Evolutionary conservation across 1,140 invertebrate genomes (phyloP).

Genomic region (Asbolus verrucosus): DNA sequence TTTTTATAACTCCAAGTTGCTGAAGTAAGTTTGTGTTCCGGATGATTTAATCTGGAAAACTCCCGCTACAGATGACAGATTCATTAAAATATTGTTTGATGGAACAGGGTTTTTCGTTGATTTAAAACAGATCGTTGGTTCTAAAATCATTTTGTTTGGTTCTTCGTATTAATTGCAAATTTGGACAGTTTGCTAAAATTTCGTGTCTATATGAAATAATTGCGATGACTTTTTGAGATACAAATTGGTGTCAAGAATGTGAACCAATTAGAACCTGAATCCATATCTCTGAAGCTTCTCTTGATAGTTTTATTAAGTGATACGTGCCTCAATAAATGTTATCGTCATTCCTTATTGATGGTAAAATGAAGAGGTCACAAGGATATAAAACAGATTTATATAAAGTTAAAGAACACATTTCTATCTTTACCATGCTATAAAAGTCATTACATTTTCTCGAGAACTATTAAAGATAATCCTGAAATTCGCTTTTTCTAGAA

Average conservation of each 20-base stretch:
- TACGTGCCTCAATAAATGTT: not conserved
- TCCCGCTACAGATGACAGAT: not conserved
- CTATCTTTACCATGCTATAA: not conserved
- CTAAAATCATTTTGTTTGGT: conserved; percentile 4
- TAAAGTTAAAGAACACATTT: conserved; percentile 5
- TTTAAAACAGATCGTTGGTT: too few species aligned
- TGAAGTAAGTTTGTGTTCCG: not conserved
- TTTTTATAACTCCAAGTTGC: not conserved
- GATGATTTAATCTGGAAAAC: not conserved
- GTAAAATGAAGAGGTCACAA: conserved; percentile 11
- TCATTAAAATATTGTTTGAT: too few species aligned
- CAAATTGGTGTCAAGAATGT: conserved; percentile 22
- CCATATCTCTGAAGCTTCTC: not conserved
- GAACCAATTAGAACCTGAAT: conserved; percentile 9
- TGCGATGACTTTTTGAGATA: not conserved
- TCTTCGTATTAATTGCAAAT: not conserved
- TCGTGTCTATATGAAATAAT: not conserved
- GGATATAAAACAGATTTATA: conserved; percentile 19
- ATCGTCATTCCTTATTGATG: not conserved
- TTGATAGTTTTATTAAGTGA: not conserved
- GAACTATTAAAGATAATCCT: too few species aligned
- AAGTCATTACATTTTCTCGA: conserved; percentile 4
- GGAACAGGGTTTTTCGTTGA: too few species aligned
- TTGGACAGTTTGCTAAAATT: conserved; percentile 10
- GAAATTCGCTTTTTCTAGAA: too few species aligned